These are phyloP conservation scores for Neopipo cinnamomea DNA, from an alignment of 2,113 vertebrate genomes.

Conservation along the genomic window DNA sequence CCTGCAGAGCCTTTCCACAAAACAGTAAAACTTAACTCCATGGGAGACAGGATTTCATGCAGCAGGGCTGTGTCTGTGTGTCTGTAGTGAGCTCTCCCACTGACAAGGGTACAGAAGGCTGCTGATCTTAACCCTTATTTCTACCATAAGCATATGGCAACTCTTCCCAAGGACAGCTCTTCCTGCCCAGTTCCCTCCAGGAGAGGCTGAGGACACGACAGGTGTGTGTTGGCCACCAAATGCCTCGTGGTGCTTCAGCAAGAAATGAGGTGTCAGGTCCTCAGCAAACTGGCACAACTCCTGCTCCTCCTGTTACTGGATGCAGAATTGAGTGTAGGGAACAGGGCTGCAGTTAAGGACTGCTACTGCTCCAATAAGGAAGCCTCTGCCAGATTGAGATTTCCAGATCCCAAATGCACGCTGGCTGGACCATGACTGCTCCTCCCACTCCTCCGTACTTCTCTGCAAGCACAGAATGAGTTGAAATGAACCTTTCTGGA, in stretches of 20 bases:
- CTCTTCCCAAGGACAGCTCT: background rate
- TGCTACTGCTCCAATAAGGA: background rate
- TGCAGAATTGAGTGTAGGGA: background rate
- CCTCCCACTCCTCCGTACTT: background rate
- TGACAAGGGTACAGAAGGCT: background rate
- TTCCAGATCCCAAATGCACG: background rate
- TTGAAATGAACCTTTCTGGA: background rate
- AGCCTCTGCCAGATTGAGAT: background rate
- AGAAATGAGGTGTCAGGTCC: background rate
- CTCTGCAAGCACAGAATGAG: background rate
- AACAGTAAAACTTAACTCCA: background rate
- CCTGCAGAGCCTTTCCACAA: background rate
- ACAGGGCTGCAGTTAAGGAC: background rate
- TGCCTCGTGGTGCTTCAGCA: background rate
- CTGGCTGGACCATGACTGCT: background rate
- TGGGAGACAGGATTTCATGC: background rate
- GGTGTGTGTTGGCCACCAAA: background rate
- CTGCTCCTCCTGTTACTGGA: background rate
- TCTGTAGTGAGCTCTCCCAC: background rate
- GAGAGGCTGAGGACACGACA: background rate
- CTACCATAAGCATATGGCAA: background rate
- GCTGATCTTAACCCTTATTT: background rate
- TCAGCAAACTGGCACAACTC: rapidly evolving
- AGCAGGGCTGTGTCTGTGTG: background rate
- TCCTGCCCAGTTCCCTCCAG: background rate